Conservation (phyloP, 1,140 invertebrate genomes). For the Aphaenogaster ashmeadi region DNA sequence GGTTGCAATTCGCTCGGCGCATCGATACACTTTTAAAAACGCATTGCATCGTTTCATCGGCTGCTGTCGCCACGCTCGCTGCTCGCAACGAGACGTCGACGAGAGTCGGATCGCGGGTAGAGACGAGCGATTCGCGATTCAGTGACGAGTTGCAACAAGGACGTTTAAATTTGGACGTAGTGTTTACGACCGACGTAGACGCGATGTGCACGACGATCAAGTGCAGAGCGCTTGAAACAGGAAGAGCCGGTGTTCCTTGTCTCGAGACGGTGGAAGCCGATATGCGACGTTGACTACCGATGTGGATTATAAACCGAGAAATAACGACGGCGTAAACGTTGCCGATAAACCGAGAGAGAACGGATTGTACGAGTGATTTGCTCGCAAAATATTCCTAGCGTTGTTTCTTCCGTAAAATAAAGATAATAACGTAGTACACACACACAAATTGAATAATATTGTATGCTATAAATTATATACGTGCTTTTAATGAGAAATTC, state of each 20-base stretch:
- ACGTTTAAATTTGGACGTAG: constrained; percentile 70
- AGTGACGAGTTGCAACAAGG: constrained; percentile 56
- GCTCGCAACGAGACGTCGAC: background rate
- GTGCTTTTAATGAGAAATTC: background rate
- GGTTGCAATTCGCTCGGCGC: background rate
- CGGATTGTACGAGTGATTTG: background rate
- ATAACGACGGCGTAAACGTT: constrained; percentile 25
- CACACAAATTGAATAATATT: background rate
- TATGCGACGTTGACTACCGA: background rate
- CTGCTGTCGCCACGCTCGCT: background rate
- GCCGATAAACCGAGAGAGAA: background rate
- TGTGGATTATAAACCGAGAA: constrained; percentile 36
- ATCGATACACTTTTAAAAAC: constrained; percentile 15
- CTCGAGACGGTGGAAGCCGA: constrained; percentile 19
- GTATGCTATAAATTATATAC: constrained; percentile 2
- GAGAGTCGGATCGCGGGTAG: background rate
- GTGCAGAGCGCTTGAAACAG: background rate
- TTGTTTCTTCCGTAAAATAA: background rate
- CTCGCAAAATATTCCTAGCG: background rate
- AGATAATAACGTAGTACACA: background rate
- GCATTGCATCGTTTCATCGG: constrained; percentile 6
- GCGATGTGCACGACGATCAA: constrained; percentile 37
- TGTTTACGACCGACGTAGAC: constrained; percentile 62
- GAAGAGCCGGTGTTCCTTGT: constrained; percentile 13
- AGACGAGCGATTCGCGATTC: constrained; percentile 46